phyloP scores from a whole-genome alignment of 2,113 vertebrate genomes.

The Butorides virescens region DNA sequence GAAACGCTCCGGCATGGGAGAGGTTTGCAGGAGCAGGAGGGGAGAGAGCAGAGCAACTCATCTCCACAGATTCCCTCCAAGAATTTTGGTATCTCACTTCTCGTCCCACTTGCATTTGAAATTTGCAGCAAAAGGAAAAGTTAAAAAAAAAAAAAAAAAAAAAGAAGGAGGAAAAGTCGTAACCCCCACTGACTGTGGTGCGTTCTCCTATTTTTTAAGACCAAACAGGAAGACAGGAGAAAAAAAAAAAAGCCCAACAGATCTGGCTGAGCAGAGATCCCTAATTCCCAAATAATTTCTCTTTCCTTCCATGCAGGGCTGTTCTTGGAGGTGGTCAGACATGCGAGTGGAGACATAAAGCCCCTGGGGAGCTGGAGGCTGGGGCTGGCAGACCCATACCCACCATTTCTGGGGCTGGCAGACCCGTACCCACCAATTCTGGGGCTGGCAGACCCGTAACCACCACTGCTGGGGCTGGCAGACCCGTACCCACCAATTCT shows the following conservation, averaged over 20 bases:
- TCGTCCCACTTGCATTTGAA: neutral
- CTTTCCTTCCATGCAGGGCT: neutral
- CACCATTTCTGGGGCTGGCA: neutral
- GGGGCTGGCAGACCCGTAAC: neutral
- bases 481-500: fast-evolving
- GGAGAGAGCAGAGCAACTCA: neutral
- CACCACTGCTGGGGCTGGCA: neutral
- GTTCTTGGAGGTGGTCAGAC: neutral
- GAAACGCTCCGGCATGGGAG: fast-evolving
- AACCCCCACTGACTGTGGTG: neutral
- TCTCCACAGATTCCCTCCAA: fast-evolving
- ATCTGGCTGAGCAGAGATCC: no score
- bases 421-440: fast-evolving
- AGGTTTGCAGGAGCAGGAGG: fast-evolving
- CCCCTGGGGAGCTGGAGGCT: neutral
- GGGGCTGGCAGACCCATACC: neutral
- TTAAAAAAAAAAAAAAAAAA: no score
- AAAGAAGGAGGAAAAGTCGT: fast-evolving
- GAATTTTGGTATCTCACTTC: neutral
- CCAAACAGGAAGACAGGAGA: neutral
- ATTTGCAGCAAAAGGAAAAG: neutral
- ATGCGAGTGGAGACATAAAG: fast-evolving
- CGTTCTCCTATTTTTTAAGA: neutral
- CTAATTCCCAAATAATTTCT: neutral
- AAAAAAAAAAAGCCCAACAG: neutral